Evolutionary conservation across 2,888 invertebrate species (phyloP).

Genomic region (Troglohyphantes excavatus): DNA sequence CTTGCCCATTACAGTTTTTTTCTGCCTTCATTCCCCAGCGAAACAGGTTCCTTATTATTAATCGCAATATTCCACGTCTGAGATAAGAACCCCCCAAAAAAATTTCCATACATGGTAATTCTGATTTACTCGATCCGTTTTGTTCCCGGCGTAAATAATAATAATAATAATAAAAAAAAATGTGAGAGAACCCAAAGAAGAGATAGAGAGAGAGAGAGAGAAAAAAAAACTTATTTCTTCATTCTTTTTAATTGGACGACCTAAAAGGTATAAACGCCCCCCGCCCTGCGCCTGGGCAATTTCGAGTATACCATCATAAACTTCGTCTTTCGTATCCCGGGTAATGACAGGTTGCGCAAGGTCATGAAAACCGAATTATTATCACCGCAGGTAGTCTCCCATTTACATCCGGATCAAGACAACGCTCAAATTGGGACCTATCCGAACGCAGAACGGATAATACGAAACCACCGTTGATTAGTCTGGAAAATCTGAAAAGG

Average conservation of each 20-base stretch:
- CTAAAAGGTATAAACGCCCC: constrained; percentile 9
- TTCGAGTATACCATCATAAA: constrained; percentile 9
- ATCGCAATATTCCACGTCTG: neutral
- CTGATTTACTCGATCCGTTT: neutral
- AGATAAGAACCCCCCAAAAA: neutral
- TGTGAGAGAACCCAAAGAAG: neutral
- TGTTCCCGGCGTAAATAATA: neutral
- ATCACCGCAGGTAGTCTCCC: constrained; percentile 2
- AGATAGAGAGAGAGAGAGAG: no score
- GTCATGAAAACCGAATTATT: constrained; percentile 1
- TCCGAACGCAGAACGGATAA: neutral
- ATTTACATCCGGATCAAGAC: constrained; percentile 6
- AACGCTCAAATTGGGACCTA: neutral
- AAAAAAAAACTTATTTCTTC: neutral
- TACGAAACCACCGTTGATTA: neutral
- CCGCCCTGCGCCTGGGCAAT: neutral
- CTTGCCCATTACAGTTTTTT: neutral
- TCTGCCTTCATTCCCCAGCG: neutral
- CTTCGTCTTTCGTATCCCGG: neutral
- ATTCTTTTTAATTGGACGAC: constrained; percentile 8
- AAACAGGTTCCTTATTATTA: neutral
- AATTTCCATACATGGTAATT: constrained; percentile 9
- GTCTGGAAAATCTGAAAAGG: neutral
- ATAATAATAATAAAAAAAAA: neutral
- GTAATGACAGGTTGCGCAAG: constrained; percentile 6